Evolutionary conservation across 2,113 vertebrate genomes (phyloP), one percentile per base, ranked within the genome.

Genomic region (Macaca mulatta): DNA sequence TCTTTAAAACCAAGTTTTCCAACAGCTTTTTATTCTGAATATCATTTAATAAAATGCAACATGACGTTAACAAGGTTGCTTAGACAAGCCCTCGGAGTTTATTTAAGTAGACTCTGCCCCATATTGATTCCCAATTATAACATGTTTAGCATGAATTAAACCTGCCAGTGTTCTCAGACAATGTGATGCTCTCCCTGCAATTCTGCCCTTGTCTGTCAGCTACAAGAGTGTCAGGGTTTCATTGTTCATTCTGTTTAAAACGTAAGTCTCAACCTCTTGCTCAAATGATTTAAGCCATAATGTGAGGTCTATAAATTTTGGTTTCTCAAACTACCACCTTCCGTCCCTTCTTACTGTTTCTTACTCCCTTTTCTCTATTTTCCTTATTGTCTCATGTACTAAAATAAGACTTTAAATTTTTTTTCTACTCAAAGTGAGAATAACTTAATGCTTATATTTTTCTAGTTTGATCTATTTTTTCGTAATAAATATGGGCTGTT

Each of bases 11-110:
- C 72, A 75, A 89, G 22, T 90, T 95, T 96, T 82, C 55, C 69
- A 74, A n/a, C 13, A 86, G 23, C 22, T 89, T 84, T 97, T 93
- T 87, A 92, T 96, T 93, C 82, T 64, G 75, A 83, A 87, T n/a
- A 64, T 55, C 48, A n/a, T 48, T 93, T 97, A 96, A 89, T 95
- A 94, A 96, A 96, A 94, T 96, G 59, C 18, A 94, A 22, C 35
- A 35, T 38, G 86, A 89, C 55, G 27, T 94, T 85, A 80, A 40
- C 89, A 89, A 69, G 59, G 50, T 86, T 92, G 90, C 83, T 78
- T 82, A 74, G 55, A 48, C 75, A 87, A 97, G 77, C 27, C 22
- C 23, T 79, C 22, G 70, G 67, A 93, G 61, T 96, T 94, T 55
- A 82, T 94, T 96, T 92, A 95, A 91, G 67, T 50, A 74, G 67